Percentiles rank a stretch among this genome's conserved stretches.
Conservation (phyloP, 2,113 vertebrate species). For the Aviceda subcristata region DNA sequence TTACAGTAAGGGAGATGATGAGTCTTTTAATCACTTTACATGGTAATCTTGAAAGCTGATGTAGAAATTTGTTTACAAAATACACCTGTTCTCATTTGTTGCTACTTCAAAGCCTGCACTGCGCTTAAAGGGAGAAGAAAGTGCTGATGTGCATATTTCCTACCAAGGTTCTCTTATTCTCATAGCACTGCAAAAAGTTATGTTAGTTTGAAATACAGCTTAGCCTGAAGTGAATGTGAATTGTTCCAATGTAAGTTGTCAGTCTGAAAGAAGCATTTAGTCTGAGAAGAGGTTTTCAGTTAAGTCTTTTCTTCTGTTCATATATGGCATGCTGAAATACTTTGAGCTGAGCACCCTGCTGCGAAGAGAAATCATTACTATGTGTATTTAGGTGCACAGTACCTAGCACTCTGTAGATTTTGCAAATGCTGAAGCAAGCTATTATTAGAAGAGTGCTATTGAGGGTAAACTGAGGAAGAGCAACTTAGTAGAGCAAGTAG, state of each 20-base stretch:
- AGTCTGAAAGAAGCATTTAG: not conserved
- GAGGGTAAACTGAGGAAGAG: not conserved
- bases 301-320: not conserved
- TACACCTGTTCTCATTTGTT: not conserved
- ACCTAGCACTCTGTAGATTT: not conserved
- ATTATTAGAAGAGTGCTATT: not conserved
- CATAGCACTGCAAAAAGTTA: not conserved
- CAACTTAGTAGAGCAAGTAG: not conserved
- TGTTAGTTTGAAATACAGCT: not conserved
- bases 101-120: not conserved
- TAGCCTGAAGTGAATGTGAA: not conserved
- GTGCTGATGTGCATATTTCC: not conserved
- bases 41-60: not conserved
- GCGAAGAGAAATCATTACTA: not conserved
- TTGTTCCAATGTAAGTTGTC: not conserved
- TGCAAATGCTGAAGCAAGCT: not conserved
- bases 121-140: not conserved
- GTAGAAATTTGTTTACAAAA: slow-evolving; percentile 5
- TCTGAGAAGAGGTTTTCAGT: not conserved
- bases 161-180: not conserved
- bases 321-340: not conserved
- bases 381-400: not conserved
- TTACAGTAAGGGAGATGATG: not conserved
- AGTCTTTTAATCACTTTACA: slow-evolving; percentile 12
- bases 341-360: not conserved